These are phyloP conservation scores for Mycetomoellerius zeteki DNA, from an alignment of 1,140 invertebrate species.

Conservation along the genomic window DNA sequence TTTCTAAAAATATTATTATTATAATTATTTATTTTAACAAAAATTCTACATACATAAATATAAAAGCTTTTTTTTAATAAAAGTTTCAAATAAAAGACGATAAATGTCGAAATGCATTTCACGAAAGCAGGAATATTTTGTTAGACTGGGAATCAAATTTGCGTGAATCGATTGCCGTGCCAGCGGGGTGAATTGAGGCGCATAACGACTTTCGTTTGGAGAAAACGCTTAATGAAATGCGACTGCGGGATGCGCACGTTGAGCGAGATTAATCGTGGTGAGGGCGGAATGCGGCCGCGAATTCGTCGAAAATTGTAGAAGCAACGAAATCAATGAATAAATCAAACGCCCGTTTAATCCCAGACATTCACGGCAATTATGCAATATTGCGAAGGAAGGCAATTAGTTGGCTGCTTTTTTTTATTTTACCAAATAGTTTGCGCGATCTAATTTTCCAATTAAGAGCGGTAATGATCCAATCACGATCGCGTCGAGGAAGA, in stretches of 20 bases:
- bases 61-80: not conserved
- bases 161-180: slow-evolving; percentile 43
- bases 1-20: not conserved
- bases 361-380: slow-evolving; percentile 42
- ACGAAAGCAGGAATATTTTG: not conserved
- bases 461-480: slow-evolving; percentile 38
- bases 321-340: slow-evolving; percentile 43
- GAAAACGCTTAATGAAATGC: slow-evolving; percentile 62
- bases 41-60: not conserved
- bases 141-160: slow-evolving; percentile 35
- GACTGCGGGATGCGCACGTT: slow-evolving; percentile 44
- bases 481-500: slow-evolving; percentile 22
- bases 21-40: not conserved
- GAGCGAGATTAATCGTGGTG: slow-evolving; percentile 53
- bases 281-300: slow-evolving; percentile 36
- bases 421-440: not conserved
- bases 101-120: slow-evolving; percentile 31
- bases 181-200: slow-evolving; percentile 7
- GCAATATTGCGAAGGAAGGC: slow-evolving; percentile 15
- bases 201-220: slow-evolving; percentile 56
- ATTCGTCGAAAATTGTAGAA: slow-evolving; percentile 56
- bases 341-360: slow-evolving; percentile 50
- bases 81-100: not conserved
- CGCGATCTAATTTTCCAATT: slow-evolving; percentile 13
- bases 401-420: slow-evolving; percentile 33